Conservation (phyloP, 2,113 vertebrate species). For the Cromileptes altivelis region DNA sequence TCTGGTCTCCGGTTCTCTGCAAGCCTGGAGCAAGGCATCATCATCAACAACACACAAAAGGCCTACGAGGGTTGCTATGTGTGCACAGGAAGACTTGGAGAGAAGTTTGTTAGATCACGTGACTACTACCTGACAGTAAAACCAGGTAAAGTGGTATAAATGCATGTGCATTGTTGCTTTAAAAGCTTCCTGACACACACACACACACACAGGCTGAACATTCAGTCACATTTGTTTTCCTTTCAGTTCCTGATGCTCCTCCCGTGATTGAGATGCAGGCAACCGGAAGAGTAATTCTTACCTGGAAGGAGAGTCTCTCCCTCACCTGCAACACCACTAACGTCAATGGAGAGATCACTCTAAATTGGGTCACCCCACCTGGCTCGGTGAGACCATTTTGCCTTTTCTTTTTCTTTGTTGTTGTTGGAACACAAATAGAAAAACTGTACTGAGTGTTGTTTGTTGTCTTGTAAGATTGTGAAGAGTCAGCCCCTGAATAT, state of each 20-base stretch:
- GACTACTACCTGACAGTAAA: constrained; percentile 78
- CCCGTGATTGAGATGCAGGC: constrained; percentile 88
- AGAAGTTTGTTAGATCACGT: constrained; percentile 63
- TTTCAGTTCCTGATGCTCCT: constrained; percentile 87
- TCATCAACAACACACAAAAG: constrained; percentile 85
- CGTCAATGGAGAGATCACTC: constrained; percentile 88
- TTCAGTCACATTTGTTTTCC: constrained; percentile 39
- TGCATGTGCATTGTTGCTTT: background rate
- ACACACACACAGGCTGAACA: too few species aligned
- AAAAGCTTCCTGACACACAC: background rate
- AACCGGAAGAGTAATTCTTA: constrained; percentile 86
- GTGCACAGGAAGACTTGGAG: constrained; percentile 85
- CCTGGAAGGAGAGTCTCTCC: constrained; percentile 87
- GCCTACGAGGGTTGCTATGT: constrained; percentile 89
- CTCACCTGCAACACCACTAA: constrained; percentile 90
- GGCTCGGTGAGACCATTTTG: constrained; percentile 86
- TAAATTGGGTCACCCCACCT: constrained; percentile 87
- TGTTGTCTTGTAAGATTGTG: background rate
- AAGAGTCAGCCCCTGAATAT: background rate
- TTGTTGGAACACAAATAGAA: background rate
- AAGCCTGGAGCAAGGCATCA: constrained; percentile 89
- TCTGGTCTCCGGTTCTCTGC: constrained; percentile 82
- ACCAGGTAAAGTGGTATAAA: constrained; percentile 70
- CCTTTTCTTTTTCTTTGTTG: constrained; percentile 42
- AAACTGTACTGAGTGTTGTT: background rate